Conservation (phyloP, 2,888 invertebrate species). For the Pegoplata infirma region DNA sequence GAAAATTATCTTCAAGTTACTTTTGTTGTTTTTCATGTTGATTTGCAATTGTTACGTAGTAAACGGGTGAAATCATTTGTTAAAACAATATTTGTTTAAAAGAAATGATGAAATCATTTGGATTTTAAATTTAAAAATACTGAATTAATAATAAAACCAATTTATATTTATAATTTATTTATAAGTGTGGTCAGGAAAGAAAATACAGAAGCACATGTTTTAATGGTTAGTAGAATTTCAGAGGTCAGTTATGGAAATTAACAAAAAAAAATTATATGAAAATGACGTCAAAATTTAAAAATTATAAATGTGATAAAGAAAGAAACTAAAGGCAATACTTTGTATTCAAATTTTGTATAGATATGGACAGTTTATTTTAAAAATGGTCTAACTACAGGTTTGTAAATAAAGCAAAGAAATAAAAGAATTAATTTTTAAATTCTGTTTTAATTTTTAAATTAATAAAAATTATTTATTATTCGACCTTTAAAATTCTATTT, state of each 20-base stretch:
- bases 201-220: not conserved
- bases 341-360: too few species aligned
- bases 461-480: too few species aligned
- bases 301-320: too few species aligned
- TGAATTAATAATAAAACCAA: not conserved
- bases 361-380: too few species aligned
- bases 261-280: not conserved
- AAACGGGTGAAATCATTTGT: not conserved
- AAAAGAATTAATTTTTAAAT: too few species aligned
- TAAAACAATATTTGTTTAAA: not conserved
- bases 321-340: too few species aligned
- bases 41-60: not conserved
- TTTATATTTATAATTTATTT: not conserved
- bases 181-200: not conserved
- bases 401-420: too few species aligned
- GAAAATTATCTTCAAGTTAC: conserved; percentile 12
- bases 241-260: conserved; percentile 36
- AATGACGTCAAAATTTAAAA: not conserved
- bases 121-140: too few species aligned
- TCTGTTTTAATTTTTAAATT: too few species aligned
- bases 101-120: not conserved
- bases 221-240: conserved; percentile 24
- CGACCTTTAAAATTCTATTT: too few species aligned
- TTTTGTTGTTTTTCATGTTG: not conserved
- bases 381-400: too few species aligned